phyloP scores from a whole-genome alignment of 2,797 vertebrate species.

The Chaunax sp. region DNA sequence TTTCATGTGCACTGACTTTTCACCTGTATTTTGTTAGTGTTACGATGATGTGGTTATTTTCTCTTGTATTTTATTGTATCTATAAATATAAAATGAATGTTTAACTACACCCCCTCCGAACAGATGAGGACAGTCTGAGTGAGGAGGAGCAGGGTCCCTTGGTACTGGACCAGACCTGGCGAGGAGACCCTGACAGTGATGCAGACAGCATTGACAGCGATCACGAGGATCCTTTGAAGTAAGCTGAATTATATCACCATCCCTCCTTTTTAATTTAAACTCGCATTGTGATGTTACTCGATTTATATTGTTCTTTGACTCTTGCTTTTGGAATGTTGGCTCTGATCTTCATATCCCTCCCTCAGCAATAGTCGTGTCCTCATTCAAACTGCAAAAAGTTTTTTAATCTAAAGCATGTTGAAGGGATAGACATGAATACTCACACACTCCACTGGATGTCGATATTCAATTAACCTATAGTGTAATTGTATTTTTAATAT shows the following conservation, averaged over 20 bases:
- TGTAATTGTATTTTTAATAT: no score
- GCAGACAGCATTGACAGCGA: slow-evolving; percentile 97
- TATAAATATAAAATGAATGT: not conserved
- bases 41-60: not conserved
- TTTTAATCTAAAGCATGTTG: no score
- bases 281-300: not conserved
- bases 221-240: slow-evolving; percentile 98
- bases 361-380: no score
- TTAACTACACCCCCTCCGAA: not conserved
- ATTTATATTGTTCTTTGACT: not conserved
- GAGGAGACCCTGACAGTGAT: slow-evolving; percentile 97
- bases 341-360: no score
- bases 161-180: slow-evolving; percentile 95
- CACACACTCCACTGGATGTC: no score
- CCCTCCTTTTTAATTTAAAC: not conserved
- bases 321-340: no score
- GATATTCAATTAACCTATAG: no score
- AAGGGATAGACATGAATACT: no score
- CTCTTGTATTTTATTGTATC: not conserved
- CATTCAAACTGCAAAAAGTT: no score
- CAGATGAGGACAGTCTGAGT: slow-evolving; percentile 97
- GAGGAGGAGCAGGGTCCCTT: slow-evolving; percentile 92
- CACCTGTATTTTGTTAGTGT: fast-evolving
- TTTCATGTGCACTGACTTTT: no score
- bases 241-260: slow-evolving; percentile 36